Evolutionary conservation across 64 coral and sea anemone species (phyloP).

Genomic region (Montipora capricornis): DNA sequence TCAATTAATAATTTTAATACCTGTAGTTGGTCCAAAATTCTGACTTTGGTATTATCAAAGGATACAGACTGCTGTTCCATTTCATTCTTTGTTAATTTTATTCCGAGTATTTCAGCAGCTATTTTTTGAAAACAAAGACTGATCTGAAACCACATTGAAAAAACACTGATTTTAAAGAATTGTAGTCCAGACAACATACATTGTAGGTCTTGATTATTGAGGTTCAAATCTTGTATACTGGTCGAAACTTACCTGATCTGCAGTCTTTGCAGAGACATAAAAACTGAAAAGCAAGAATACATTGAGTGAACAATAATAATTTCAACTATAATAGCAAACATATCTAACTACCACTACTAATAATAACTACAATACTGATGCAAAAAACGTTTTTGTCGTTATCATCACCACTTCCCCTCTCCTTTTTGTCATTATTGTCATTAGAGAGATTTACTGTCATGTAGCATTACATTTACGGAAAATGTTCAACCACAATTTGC

Average conservation of each 20-base stretch:
- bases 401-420: too few species aligned
- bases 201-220: too few species aligned
- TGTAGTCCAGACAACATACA: neutral
- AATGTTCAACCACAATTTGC: too few species aligned
- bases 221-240: too few species aligned
- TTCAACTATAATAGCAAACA: too few species aligned
- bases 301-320: neutral
- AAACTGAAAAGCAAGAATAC: constrained; percentile 78
- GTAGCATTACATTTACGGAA: too few species aligned
- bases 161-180: neutral
- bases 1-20: neutral
- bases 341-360: too few species aligned
- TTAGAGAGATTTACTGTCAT: too few species aligned
- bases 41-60: neutral
- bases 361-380: too few species aligned
- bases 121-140: constrained; percentile 97
- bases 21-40: too few species aligned
- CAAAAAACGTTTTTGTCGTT: too few species aligned
- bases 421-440: too few species aligned
- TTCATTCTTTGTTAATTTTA: constrained; percentile 97
- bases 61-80: constrained; percentile 98
- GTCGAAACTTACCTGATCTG: constrained; percentile 79
- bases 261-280: constrained; percentile 95
- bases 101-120: constrained; percentile 93
- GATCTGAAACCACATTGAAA: constrained; percentile 42